A percentile compares a stretch with the other conserved stretches of the same genome.
phyloP scores from a whole-genome alignment of 2,113 vertebrate species.

The Datnioides undecimradiatus region DNA sequence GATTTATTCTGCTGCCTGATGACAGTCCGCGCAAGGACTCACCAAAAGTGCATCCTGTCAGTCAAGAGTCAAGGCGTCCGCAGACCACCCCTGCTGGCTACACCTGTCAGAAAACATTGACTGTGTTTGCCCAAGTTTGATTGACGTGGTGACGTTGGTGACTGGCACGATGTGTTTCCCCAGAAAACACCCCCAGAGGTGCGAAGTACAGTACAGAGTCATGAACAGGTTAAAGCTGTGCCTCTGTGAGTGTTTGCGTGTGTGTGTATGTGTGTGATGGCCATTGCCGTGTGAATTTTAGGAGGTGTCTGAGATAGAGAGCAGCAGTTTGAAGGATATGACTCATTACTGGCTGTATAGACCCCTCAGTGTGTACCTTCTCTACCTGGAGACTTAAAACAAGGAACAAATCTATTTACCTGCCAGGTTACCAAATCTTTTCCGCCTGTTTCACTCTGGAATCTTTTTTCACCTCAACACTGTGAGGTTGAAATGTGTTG shows the following conservation, averaged over 20 bases:
- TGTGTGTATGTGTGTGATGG: slow-evolving; percentile 3
- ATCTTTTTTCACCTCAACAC: slow-evolving; percentile 10
- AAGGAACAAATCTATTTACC: slow-evolving; percentile 57
- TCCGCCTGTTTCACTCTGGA: slow-evolving; percentile 16
- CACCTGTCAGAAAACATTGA: slow-evolving; percentile 51
- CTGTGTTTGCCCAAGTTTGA: slow-evolving; percentile 54
- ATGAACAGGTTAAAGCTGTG: slow-evolving; percentile 61
- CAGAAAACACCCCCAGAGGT: slow-evolving; percentile 59
- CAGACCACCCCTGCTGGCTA: slow-evolving; percentile 58
- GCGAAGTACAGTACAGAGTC: slow-evolving; percentile 67
- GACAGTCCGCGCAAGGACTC: slow-evolving; percentile 27
- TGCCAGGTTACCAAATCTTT: slow-evolving; percentile 51
- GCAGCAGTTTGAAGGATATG: slow-evolving; percentile 68
- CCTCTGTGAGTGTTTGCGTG: not conserved
- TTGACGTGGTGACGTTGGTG: slow-evolving; percentile 36
- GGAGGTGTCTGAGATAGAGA: slow-evolving; percentile 69
- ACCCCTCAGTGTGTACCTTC: slow-evolving; percentile 37
- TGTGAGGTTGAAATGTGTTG: slow-evolving; percentile 17
- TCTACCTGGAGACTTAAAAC: slow-evolving; percentile 41
- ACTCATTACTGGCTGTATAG: slow-evolving; percentile 70
- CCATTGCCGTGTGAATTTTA: slow-evolving; percentile 57
- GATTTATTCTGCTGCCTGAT: slow-evolving; percentile 23
- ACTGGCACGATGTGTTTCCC: slow-evolving; percentile 72
- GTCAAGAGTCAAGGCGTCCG: slow-evolving; percentile 16
- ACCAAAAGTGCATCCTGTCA: slow-evolving; percentile 25